Conservation (phyloP, 2,888 invertebrate species). For the Mythimna impura region DNA sequence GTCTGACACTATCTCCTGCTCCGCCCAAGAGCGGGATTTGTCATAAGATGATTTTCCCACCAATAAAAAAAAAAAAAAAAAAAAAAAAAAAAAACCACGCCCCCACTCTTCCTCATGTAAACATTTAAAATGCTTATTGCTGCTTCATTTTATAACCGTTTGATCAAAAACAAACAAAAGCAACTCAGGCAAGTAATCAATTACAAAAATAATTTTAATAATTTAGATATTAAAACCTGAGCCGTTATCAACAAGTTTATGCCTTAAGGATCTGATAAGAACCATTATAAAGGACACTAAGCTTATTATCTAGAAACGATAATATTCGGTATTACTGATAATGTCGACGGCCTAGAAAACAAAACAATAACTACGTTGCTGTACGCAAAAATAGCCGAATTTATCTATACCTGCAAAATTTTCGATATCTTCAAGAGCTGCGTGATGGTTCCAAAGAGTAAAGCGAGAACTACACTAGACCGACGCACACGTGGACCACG, state of each 20-base stretch:
- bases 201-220: neutral
- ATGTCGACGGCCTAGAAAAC: constrained; percentile 17
- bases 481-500: too few species aligned
- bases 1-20: too few species aligned
- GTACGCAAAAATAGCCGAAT: constrained; percentile 14
- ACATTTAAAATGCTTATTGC: too few species aligned
- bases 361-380: constrained; percentile 8
- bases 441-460: too few species aligned
- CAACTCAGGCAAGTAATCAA: neutral
- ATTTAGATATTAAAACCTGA: neutral
- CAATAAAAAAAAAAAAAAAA: too few species aligned
- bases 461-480: too few species aligned
- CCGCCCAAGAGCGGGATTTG: too few species aligned
- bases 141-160: neutral
- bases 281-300: constrained; percentile 31
- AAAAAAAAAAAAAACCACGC: too few species aligned
- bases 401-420: neutral
- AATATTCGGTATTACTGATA: constrained; percentile 21
- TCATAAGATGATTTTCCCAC: too few species aligned
- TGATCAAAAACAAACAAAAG: too few species aligned
- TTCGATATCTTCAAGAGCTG: too few species aligned
- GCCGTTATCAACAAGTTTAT: neutral
- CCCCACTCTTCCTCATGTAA: too few species aligned
- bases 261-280: constrained; percentile 34
- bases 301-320: constrained; percentile 29